Evolutionary conservation across 2,888 invertebrate genomes (phyloP).

Genomic region (Andrena haemorrhoa): DNA sequence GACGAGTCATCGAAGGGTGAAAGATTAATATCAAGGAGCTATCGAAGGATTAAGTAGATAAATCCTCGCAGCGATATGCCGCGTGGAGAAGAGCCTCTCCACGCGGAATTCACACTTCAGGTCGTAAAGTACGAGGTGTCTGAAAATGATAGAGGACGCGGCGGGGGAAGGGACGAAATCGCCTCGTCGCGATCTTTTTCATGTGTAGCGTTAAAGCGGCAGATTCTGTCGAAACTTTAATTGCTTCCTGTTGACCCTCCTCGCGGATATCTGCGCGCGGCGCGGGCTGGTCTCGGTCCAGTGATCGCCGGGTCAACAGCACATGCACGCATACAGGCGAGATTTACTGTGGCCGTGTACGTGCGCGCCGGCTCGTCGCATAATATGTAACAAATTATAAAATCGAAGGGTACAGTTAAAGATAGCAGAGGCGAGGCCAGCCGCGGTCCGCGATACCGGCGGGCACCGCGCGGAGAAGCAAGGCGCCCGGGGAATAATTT

Average conservation of each 20-base stretch:
- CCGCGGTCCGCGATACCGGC: slow-evolving; percentile 14
- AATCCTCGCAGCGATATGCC: background rate
- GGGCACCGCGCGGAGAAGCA: background rate
- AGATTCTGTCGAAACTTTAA: slow-evolving; percentile 74
- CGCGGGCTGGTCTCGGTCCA: slow-evolving; percentile 80
- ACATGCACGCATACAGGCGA: slow-evolving; percentile 59
- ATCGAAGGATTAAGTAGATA: background rate
- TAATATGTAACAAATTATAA: slow-evolving; percentile 79
- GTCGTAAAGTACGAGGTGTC: background rate
- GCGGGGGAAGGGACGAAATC: background rate
- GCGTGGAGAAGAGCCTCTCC: background rate
- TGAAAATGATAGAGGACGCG: slow-evolving; percentile 22
- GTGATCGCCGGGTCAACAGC: slow-evolving; percentile 81
- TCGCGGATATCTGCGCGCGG: slow-evolving; percentile 67
- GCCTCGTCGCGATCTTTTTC: slow-evolving; percentile 32
- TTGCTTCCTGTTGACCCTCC: slow-evolving; percentile 78
- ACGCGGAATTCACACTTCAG: no score
- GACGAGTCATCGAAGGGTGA: no score
- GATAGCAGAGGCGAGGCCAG: slow-evolving; percentile 48
- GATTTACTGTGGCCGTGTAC: slow-evolving; percentile 75
- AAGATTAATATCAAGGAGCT: no score
- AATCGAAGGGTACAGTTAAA: slow-evolving; percentile 72
- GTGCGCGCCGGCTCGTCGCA: slow-evolving; percentile 67
- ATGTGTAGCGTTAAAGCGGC: slow-evolving; percentile 32
- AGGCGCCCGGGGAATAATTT: slow-evolving; percentile 7